Evolutionary conservation across 2,888 invertebrate genomes (phyloP).

Genomic region (Alloplasta piceator): DNA sequence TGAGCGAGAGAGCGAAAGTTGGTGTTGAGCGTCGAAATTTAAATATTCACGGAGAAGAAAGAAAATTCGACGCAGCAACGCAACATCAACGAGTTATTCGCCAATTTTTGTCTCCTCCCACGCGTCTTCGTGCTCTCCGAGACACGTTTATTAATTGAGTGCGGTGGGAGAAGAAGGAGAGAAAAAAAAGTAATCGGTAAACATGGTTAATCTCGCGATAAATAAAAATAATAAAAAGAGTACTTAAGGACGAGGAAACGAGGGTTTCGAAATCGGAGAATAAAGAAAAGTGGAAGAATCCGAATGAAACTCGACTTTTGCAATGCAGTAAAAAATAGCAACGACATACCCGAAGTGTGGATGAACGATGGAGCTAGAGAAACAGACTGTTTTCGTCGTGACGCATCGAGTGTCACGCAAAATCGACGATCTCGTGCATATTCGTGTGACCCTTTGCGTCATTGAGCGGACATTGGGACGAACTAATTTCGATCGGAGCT

Average conservation of each 20-base stretch:
- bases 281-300: background rate
- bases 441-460: background rate
- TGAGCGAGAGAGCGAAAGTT: slow-evolving; percentile 88
- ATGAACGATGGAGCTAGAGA: background rate
- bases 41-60: background rate
- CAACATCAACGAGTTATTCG: slow-evolving; percentile 34
- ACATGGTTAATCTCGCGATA: slow-evolving; percentile 28
- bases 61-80: background rate
- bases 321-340: too few relatives aligned
- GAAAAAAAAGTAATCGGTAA: slow-evolving; percentile 9
- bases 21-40: slow-evolving; percentile 87
- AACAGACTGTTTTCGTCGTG: background rate
- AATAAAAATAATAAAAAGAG: slow-evolving; percentile 22
- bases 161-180: slow-evolving; percentile 12
- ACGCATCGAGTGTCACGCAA: background rate
- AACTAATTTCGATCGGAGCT: background rate
- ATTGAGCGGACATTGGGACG: too few relatives aligned
- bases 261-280: background rate
- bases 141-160: slow-evolving; percentile 39
- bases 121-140: slow-evolving; percentile 24
- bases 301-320: background rate
- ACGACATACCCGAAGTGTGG: too few relatives aligned
- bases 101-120: slow-evolving; percentile 17
- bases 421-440: background rate
- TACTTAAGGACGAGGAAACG: slow-evolving; percentile 44